Percentiles rank a stretch among this genome's conserved stretches.
These are phyloP conservation scores for Mantis religiosa DNA, from an alignment of 2,888 invertebrate species.

Conservation along the genomic window DNA sequence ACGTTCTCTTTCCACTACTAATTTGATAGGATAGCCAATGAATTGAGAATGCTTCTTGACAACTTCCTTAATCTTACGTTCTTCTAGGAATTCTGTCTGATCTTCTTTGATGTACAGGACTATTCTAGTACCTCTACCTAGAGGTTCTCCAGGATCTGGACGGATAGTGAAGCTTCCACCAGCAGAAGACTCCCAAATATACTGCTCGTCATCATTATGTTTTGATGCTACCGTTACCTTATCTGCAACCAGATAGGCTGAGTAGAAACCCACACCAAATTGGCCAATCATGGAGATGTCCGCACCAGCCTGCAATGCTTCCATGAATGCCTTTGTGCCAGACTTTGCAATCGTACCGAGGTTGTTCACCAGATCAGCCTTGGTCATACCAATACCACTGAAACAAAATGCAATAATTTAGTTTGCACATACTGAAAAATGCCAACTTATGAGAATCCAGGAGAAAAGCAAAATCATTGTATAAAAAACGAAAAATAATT, in stretches of 20 bases:
- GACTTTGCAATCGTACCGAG: constrained; percentile 98
- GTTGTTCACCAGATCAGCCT: constrained; percentile 97
- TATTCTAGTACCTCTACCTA: constrained; percentile 92
- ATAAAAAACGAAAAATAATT: too few species aligned
- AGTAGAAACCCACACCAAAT: constrained; percentile 99
- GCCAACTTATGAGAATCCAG: too few species aligned
- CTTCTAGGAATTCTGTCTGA: constrained; percentile 90
- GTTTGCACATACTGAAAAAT: not conserved
- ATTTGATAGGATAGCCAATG: constrained; percentile 96
- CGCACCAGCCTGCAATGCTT: constrained; percentile 96
- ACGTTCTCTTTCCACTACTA: constrained; percentile 92
- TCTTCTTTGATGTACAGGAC: constrained; percentile 93
- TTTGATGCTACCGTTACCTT: constrained; percentile 89
- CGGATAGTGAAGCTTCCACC: constrained; percentile 96
- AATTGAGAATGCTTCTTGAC: constrained; percentile 99
- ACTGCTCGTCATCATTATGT: constrained; percentile 97
- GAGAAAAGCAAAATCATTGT: too few species aligned
- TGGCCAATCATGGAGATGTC: constrained; percentile 99
- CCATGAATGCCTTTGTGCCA: constrained; percentile 99
- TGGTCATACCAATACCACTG: constrained; percentile 97
- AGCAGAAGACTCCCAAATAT: constrained; percentile 96
- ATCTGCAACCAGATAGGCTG: constrained; percentile 95
- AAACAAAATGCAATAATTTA: not conserved
- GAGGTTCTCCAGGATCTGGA: constrained; percentile 68
- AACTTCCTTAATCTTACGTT: constrained; percentile 90